These are phyloP conservation scores for Tetropium fuscum DNA, from an alignment of 2,888 invertebrate genomes.

Conservation along the genomic window DNA sequence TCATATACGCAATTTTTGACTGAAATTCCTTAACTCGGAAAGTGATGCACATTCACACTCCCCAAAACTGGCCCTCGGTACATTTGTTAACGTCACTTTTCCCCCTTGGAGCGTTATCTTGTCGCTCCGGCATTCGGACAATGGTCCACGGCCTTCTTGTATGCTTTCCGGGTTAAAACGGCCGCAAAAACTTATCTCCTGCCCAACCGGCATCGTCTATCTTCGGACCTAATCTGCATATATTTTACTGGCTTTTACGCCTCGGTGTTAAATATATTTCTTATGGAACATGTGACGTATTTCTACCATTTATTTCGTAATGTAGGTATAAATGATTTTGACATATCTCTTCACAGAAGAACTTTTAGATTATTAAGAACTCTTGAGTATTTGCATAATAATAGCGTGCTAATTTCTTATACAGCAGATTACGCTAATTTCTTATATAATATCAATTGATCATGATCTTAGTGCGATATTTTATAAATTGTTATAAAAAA, in stretches of 20 bases:
- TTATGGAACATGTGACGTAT: too few relatives aligned
- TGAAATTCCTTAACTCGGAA: background rate
- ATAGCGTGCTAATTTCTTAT: too few relatives aligned
- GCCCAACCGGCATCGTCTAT: conserved; percentile 27
- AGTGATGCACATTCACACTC: conserved; percentile 29
- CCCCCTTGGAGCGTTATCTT: conserved; percentile 45
- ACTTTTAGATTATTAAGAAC: too few relatives aligned
- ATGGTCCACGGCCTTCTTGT: conserved; percentile 47
- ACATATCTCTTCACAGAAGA: too few relatives aligned
- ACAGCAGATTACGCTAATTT: too few relatives aligned
- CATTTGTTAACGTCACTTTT: conserved; percentile 50
- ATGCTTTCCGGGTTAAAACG: conserved; percentile 42
- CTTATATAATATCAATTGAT: too few relatives aligned
- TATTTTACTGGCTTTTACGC: conserved; percentile 11
- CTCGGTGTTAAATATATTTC: background rate
- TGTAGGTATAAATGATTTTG: too few relatives aligned
- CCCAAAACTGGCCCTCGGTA: conserved; percentile 34
- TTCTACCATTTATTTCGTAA: too few relatives aligned
- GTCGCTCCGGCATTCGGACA: conserved; percentile 47
- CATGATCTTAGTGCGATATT: too few relatives aligned
- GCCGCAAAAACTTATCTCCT: conserved; percentile 52
- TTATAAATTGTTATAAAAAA: too few relatives aligned
- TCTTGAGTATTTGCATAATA: too few relatives aligned
- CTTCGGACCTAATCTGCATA: conserved; percentile 6
- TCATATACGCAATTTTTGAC: background rate